A percentile compares a stretch with the other conserved stretches of the same genome.
These are phyloP conservation scores for Hermodice carunculata DNA, from an alignment of 2,888 invertebrate species.

Conservation along the genomic window DNA sequence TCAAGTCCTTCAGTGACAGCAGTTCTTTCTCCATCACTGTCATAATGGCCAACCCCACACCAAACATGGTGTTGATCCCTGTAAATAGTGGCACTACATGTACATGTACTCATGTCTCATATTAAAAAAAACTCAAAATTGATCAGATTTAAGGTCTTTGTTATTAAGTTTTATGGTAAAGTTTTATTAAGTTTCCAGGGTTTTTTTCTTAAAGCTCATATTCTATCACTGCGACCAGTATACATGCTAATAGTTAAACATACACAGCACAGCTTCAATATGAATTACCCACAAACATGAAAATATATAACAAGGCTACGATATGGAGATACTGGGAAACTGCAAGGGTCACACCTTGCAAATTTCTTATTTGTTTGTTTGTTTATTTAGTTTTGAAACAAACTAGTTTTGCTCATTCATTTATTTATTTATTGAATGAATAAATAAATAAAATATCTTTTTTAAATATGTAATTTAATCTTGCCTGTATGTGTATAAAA, in stretches of 20 bases:
- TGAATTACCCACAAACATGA: neutral
- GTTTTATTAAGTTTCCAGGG: too few species aligned
- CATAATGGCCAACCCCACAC: constrained; percentile 27
- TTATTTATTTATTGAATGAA: too few species aligned
- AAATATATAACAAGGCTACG: neutral
- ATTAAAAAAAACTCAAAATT: neutral
- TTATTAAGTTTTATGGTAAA: too few species aligned
- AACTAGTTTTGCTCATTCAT: too few species aligned
- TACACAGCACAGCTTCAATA: neutral
- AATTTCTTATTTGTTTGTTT: neutral
- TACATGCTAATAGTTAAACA: neutral
- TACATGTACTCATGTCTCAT: neutral
- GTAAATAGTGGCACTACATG: neutral
- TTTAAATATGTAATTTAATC: too few species aligned
- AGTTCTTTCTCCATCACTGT: constrained; percentile 8
- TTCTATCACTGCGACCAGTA: too few species aligned
- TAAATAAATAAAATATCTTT: too few species aligned
- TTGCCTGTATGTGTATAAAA: too few species aligned
- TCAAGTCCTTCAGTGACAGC: constrained; percentile 19
- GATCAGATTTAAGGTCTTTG: too few species aligned
- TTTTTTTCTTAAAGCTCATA: too few species aligned
- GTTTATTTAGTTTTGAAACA: too few species aligned
- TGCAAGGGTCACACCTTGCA: neutral
- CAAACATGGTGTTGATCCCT: constrained; percentile 28
- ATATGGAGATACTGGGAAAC: neutral